Percentiles rank a stretch among this genome's conserved stretches.
Evolutionary conservation across 1,140 invertebrate genomes (phyloP).

Genomic region (Proctacanthus coquilletti): DNA sequence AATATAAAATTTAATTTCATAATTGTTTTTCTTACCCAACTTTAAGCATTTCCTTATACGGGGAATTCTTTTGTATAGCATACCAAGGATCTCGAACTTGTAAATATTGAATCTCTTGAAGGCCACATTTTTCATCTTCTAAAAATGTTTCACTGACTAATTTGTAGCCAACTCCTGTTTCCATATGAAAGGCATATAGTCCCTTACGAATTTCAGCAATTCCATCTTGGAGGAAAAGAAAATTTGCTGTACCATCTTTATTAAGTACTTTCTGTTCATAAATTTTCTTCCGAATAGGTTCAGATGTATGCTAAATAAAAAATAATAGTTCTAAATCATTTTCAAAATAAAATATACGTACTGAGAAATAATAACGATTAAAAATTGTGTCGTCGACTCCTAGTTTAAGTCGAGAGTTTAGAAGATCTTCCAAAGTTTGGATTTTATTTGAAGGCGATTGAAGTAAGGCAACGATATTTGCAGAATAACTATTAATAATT

Average conservation of each 20-base stretch:
- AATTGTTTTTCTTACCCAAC: conserved; percentile 37
- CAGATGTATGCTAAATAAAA: conserved; percentile 36
- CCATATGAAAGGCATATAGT: conserved; percentile 48
- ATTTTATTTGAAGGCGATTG: conserved; percentile 45
- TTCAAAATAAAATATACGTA: conserved; percentile 19
- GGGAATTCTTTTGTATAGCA: conserved; percentile 39
- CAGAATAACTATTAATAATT: conserved; percentile 35
- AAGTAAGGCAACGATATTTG: conserved; percentile 47
- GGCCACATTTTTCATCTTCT: conserved; percentile 48
- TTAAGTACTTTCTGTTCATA: conserved; percentile 42
- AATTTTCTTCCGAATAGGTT: conserved; percentile 39
- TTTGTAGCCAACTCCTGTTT: conserved; percentile 42
- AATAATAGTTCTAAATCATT: background rate
- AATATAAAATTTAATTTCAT: too few species aligned
- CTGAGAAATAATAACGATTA: conserved; percentile 46
- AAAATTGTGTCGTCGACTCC: conserved; percentile 43
- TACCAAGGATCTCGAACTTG: conserved; percentile 41
- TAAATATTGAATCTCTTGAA: conserved; percentile 43
- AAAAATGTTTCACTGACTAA: conserved; percentile 44
- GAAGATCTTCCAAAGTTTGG: conserved; percentile 37
- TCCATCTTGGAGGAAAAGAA: conserved; percentile 40
- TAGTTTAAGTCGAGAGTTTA: conserved; percentile 40
- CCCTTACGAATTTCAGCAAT: conserved; percentile 36
- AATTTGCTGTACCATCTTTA: conserved; percentile 33
- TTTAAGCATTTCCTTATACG: conserved; percentile 43